Percentiles rank a stretch among this genome's conserved stretches.
phyloP scores from a whole-genome alignment of 30 jellyfish, hydroid and myxozoan genomes.

The Nemopilema nomurai region DNA sequence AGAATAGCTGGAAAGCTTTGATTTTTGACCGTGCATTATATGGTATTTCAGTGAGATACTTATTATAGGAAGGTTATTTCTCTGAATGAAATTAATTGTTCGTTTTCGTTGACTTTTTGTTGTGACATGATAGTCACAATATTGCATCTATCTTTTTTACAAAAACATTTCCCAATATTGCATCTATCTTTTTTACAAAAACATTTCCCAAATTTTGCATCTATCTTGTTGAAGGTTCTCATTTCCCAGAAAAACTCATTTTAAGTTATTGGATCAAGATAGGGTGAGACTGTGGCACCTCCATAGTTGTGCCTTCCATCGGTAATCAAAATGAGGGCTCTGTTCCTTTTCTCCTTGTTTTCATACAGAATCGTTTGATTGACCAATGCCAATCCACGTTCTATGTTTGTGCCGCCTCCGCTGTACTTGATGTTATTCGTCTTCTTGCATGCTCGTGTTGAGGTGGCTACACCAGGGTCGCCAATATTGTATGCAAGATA shows the following conservation, averaged over 20 bases:
- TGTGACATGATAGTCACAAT: no score
- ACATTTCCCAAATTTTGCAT: no score
- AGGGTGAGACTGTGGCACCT: constrained; percentile 12
- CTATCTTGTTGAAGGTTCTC: not conserved
- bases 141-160: no score
- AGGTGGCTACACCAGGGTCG: constrained; percentile 45
- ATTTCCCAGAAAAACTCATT: not conserved
- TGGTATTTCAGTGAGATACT: no score
- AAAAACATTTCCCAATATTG: no score
- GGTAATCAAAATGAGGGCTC: constrained; percentile 61
- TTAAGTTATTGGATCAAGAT: not conserved
- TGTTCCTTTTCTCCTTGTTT: not conserved
- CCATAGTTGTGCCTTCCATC: constrained; percentile 82
- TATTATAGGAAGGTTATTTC: no score
- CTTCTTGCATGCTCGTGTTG: constrained; percentile 34
- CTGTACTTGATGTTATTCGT: constrained; percentile 23
- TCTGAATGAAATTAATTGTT: no score
- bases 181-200: no score
- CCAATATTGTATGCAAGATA: constrained; percentile 63
- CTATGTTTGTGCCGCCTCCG: constrained; percentile 81
- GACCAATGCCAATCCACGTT: constrained; percentile 29
- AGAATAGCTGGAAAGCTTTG: not conserved
- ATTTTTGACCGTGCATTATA: not conserved
- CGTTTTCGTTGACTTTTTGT: no score
- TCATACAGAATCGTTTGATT: constrained; percentile 6